Evolutionary conservation across 2,888 invertebrate genomes (phyloP).

Genomic region (Diloba caeruleocephala): DNA sequence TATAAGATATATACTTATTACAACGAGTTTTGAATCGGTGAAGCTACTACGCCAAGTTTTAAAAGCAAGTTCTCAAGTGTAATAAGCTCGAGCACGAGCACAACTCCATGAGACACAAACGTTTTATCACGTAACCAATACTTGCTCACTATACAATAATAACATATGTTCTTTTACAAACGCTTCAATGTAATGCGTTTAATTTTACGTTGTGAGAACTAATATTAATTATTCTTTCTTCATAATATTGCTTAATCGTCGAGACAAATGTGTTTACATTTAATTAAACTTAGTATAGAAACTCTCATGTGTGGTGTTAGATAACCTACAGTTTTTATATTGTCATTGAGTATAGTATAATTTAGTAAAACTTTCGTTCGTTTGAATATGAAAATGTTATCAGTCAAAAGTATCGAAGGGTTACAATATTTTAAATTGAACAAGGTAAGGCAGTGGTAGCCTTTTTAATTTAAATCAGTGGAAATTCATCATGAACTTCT

Average conservation of each 20-base stretch:
- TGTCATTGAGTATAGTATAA: not conserved
- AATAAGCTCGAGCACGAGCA: conserved; percentile 16
- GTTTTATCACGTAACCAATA: conserved; percentile 16
- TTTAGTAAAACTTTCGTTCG: too few relatives aligned
- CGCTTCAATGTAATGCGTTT: conserved; percentile 7
- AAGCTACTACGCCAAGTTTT: conserved; percentile 41
- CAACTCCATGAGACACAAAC: conserved; percentile 9
- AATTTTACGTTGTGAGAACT: not conserved
- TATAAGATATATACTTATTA: conserved; percentile 39
- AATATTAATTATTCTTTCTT: not conserved
- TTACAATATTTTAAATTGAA: too few relatives aligned
- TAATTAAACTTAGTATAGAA: conserved; percentile 27
- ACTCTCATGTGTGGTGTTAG: conserved; percentile 15
- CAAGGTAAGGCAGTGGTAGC: too few relatives aligned
- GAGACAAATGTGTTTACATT: conserved; percentile 25
- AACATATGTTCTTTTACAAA: not conserved
- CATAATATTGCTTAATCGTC: conserved; percentile 8
- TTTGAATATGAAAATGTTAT: too few relatives aligned
- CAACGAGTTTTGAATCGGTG: conserved; percentile 49
- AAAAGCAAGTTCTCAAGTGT: conserved; percentile 35
- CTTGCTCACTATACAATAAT: conserved; percentile 2
- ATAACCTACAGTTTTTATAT: conserved; percentile 6
- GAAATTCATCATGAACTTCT: too few relatives aligned
- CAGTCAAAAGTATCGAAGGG: too few relatives aligned
- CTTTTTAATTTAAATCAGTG: too few relatives aligned